Base-by-base conservation (phyloP, 1,140 invertebrate genomes). In the Pissodes strobi region DNA sequence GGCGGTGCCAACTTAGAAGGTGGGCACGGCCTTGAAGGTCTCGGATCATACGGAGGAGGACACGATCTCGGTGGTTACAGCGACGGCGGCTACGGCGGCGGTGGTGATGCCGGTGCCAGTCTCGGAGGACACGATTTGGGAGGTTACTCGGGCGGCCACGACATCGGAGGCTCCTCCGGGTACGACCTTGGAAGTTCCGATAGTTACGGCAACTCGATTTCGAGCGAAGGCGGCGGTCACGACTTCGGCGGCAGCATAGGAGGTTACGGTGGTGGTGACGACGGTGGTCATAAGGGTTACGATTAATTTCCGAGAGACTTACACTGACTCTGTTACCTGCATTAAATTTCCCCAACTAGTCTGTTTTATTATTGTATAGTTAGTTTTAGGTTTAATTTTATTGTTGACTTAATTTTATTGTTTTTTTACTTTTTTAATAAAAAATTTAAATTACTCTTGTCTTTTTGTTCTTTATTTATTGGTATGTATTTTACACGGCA, bases 221-320 rank as follows among this genome's bases (percentile, higher is more conserved):
- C 57, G 6, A 41, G 51, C 25, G 67, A 59, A 22, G 69, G 69
- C n/a, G n/a, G n/a, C 15, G 70, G 70, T 12, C 58, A 72, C 41
- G 68, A 65, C 30, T 66, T 69, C 17, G 62, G 68, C 21, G 72
- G 69, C 22, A 66, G 71, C 22, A 63, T 64, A 46, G 59, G 67
- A 48, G 63, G 67, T 49, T 65, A 69, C 25, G 70, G 66, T 8
- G 66, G 70, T n/a, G 67, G 68, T n/a, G 70, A 67, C 27, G 66
- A 65, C 13, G 70, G 66, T 55, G 69, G 71, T 25, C 72, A 74
- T 52, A 58, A 64, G 10, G 72, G 72, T 58, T 74, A 74, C 69
- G 67, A 72, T 45, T 72, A 67, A 59, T 17, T 64, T 61, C 18
- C 27, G 53, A 48, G 61, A 64, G 53, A 67, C 41, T 49, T 43